Evolutionary conservation across 1,140 invertebrate genomes (phyloP).

Genomic region (Halictus rubicundus): DNA sequence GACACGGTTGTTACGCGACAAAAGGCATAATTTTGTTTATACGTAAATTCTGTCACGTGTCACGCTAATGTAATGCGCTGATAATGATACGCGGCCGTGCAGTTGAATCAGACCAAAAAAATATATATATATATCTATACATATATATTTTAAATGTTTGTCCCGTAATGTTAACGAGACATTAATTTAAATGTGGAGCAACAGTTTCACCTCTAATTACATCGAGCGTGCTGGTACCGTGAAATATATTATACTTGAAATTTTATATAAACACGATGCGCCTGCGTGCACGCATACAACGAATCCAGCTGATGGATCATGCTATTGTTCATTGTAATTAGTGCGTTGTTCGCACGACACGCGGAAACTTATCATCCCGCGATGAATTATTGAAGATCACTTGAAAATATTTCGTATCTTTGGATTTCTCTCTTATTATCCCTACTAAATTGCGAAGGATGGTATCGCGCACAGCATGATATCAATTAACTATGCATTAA

Average conservation of each 20-base stretch:
- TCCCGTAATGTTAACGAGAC: neutral
- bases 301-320: no score
- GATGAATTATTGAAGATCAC: no score
- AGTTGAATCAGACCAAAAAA: neutral
- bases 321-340: neutral
- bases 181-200: neutral
- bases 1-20: neutral
- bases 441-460: no score
- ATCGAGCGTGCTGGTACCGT: neutral
- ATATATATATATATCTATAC: no score
- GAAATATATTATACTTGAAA: neutral
- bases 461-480: no score
- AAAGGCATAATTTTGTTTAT: neutral
- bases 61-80: neutral
- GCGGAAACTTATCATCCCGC: no score
- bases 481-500: no score
- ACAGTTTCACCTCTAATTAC: constrained; percentile 3
- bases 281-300: no score
- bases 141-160: neutral
- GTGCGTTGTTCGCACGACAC: neutral
- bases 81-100: neutral
- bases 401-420: no score
- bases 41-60: neutral
- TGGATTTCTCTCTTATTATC: no score
- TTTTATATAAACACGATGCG: no score